A percentile compares a stretch with the other conserved stretches of the same genome.
Conservation (phyloP, 2,113 vertebrate species). For the Pantherophis guttatus region DNA sequence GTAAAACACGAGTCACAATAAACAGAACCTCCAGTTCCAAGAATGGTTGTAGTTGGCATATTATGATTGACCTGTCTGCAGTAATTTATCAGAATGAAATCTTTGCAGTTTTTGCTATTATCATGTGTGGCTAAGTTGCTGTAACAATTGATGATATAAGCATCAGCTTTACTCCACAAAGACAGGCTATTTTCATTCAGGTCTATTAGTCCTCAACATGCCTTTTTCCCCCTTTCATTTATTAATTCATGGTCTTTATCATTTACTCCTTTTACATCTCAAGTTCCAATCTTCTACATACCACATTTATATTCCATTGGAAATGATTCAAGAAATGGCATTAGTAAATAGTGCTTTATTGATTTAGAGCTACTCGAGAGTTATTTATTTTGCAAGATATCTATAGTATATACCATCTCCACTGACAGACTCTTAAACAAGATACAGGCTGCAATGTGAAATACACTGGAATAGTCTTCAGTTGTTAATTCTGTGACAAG, state of each 20-base stretch:
- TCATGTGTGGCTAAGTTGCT: neutral
- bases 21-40: neutral
- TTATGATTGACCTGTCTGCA: neutral
- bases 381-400: neutral
- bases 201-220: neutral
- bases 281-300: neutral
- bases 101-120: neutral
- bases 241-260: neutral
- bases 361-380: neutral
- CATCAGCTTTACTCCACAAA: neutral
- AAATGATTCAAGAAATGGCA: neutral
- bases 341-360: neutral
- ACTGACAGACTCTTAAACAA: neutral
- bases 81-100: neutral
- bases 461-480: neutral
- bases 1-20: neutral
- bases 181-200: neutral
- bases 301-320: neutral
- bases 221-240: neutral
- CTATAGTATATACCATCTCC: neutral
- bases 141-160: neutral
- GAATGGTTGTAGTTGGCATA: neutral
- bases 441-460: neutral
- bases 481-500: neutral
- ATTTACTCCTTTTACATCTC: neutral